These are phyloP conservation scores for Simalia tracyae DNA, from an alignment of 2,797 vertebrate genomes.

Conservation along the genomic window DNA sequence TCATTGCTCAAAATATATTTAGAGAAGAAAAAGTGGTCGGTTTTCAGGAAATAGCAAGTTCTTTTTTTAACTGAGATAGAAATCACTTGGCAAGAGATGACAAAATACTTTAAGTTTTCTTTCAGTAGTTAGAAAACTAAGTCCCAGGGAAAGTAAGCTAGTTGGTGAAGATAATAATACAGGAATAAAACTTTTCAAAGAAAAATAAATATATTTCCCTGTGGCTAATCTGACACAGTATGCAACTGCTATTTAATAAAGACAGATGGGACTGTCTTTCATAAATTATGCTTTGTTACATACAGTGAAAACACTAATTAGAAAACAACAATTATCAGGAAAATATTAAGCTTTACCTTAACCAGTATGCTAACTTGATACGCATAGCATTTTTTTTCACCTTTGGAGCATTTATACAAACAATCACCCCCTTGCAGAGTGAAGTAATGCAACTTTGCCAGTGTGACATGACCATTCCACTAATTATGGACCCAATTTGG, in stretches of 20 bases:
- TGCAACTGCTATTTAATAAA: conserved; percentile 37
- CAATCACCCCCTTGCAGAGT: not conserved
- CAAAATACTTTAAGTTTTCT: conserved; percentile 77
- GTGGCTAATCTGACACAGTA: conserved; percentile 53
- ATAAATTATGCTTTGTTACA: not conserved
- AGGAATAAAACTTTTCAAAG: conserved; percentile 53
- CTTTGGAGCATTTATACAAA: not conserved
- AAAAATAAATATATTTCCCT: conserved; percentile 46
- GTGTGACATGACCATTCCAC: not conserved
- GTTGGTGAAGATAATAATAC: conserved; percentile 68
- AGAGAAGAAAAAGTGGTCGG: conserved; percentile 55
- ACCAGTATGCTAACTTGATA: not conserved
- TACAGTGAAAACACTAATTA: not conserved
- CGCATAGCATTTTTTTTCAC: not conserved
- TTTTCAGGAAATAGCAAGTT: conserved; percentile 83
- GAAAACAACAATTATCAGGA: not conserved
- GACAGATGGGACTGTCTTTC: conserved; percentile 15
- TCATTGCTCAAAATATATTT: conserved; percentile 62
- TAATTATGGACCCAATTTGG: not conserved
- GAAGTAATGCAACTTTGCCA: not conserved
- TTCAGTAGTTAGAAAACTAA: conserved; percentile 67
- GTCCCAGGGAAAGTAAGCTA: conserved; percentile 2
- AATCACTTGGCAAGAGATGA: conserved; percentile 80
- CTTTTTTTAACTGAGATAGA: conserved; percentile 83
- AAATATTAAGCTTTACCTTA: not conserved